Evolutionary conservation across 2,113 vertebrate species (phyloP), one percentile per base, ranked within the genome.

Genomic region (Strix uralensis): DNA sequence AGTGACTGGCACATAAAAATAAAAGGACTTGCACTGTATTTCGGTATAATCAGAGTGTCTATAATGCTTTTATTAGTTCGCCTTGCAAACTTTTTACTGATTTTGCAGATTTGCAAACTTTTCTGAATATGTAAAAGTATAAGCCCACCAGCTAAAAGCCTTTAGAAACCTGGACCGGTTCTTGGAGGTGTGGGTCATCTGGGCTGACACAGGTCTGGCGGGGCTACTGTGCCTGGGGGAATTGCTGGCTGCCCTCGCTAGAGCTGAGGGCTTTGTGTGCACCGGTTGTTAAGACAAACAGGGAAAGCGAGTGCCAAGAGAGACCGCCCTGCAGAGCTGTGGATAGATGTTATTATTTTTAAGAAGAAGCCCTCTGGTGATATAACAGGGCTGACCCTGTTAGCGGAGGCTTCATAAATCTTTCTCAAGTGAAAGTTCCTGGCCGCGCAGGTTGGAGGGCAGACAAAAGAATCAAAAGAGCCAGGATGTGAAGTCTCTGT

Each of bases 291-390:
- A 98, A 98, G 98, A 98, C 98, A 99, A 99, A 99, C 98, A 98
- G 94, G 98, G 98, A 98, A 96, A 96, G 95, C 94, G 79, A 97
- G 96, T 97, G 90, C 98, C 97, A 98, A 97, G 96, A 98, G 97
- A 98, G 96, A 97, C 79, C 54, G 97, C 97, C 98, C 98, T 91
- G 91, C 97, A 59, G 98, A 98, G 97, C 92, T 83, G 81, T 44
- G 86, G 98, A 98, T 97, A 98, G 98, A 99, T 99, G 98, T 99
- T 99, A 98, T 99, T 99, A 98, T 99, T 99, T 98, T 99, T 98
- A 98, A 98, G 97, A 98, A 98, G 97, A 83, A 98, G 96, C 97
- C 97, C 98, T 99, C 98, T 98, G 98, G 97, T 98, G 98, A 98
- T 98, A 98, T 97, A 98, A 98, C 97, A 97, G 97, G 97, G 94